A percentile compares a stretch with the other conserved stretches of the same genome.
phyloP scores from a whole-genome alignment of 2,113 vertebrate genomes.

The Tricholaema leucomelas region DNA sequence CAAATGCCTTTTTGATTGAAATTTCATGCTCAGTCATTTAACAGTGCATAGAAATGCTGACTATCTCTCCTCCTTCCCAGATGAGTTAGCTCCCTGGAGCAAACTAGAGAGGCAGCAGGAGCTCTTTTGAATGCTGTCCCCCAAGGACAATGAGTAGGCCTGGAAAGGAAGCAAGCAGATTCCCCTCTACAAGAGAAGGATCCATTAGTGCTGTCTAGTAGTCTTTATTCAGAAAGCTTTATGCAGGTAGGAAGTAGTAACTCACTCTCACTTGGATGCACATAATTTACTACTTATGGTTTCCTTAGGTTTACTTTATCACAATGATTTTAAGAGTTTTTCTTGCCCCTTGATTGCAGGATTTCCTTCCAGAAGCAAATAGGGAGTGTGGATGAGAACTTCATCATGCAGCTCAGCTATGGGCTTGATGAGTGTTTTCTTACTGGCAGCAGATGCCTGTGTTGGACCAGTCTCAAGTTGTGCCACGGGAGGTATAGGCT shows the following conservation, averaged over 20 bases:
- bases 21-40: neutral
- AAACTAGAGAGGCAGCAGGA: neutral
- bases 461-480: neutral
- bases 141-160: neutral
- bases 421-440: neutral
- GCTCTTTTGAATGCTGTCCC: neutral
- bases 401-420: neutral
- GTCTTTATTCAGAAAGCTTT: neutral
- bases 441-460: neutral
- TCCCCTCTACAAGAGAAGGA: neutral
- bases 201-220: neutral
- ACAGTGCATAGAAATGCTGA: neutral
- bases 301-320: slow-evolving; percentile 2
- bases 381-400: neutral
- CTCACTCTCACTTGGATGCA: neutral
- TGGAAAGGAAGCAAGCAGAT: neutral
- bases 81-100: neutral
- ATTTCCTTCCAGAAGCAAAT: neutral
- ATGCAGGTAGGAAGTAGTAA: neutral
- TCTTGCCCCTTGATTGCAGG: neutral
- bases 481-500: no score
- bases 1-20: neutral
- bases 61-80: neutral
- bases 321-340: neutral
- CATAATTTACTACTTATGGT: neutral